A percentile compares a stretch with the other conserved stretches of the same genome.
Evolutionary conservation across 2,888 invertebrate species (phyloP).

Genomic region (Agrochola circellaris): DNA sequence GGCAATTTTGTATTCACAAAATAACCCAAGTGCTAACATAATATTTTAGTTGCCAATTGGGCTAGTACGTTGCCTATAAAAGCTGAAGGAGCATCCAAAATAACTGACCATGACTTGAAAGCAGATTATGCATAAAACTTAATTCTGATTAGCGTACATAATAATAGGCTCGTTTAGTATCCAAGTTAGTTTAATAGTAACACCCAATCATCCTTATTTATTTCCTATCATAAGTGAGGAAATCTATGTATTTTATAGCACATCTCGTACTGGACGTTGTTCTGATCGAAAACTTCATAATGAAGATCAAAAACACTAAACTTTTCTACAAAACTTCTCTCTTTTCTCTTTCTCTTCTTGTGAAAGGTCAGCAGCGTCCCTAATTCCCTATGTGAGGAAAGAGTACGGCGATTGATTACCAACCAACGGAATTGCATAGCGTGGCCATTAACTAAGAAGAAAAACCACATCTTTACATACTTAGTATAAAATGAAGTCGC

Average conservation of each 20-base stretch:
- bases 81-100: background rate
- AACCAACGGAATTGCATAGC: constrained; percentile 8
- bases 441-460: background rate
- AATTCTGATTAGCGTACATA: too few relatives aligned
- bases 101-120: background rate
- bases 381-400: background rate
- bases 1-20: constrained; percentile 34
- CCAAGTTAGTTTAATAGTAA: background rate
- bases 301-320: background rate
- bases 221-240: background rate
- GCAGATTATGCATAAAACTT: too few relatives aligned
- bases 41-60: constrained; percentile 1
- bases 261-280: background rate
- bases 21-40: constrained; percentile 1
- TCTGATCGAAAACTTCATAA: background rate
- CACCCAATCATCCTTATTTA: background rate
- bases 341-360: background rate
- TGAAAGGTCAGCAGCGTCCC: background rate
- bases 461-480: too few relatives aligned
- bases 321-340: background rate
- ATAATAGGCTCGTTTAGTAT: constrained; percentile 5
- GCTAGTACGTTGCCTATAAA: constrained; percentile 3
- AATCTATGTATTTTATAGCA: background rate
- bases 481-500: too few relatives aligned
- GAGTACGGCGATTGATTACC: background rate